Evolutionary conservation across 1,140 invertebrate species (phyloP).

Genomic region (Anastrepha obliqua): DNA sequence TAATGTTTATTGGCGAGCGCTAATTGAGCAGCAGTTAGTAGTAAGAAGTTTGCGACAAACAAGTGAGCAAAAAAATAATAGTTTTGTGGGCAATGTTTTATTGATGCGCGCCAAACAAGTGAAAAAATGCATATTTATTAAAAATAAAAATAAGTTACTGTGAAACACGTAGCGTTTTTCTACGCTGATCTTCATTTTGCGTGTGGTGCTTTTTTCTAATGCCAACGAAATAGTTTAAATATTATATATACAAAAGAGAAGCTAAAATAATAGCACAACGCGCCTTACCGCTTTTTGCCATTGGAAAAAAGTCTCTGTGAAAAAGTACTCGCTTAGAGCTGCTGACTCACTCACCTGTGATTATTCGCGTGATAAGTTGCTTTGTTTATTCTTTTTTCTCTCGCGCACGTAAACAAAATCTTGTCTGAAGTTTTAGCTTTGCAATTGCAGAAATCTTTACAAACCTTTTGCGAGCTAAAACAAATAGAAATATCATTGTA

Average conservation of each 20-base stretch:
- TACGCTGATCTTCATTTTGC: not conserved
- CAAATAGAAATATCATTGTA: too few relatives aligned
- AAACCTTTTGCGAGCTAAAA: too few relatives aligned
- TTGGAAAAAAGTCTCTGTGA: not conserved
- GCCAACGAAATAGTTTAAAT: not conserved
- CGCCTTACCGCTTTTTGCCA: not conserved
- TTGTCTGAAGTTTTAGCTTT: not conserved
- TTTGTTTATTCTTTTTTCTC: not conserved
- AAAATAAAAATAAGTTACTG: not conserved
- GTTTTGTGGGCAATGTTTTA: not conserved
- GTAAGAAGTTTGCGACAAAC: not conserved
- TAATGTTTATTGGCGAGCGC: constrained; percentile 2
- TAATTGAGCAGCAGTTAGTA: not conserved
- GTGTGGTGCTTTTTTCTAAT: not conserved
- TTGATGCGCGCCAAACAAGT: constrained; percentile 11
- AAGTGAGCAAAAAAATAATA: not conserved
- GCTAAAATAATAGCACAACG: not conserved
- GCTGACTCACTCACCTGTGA: constrained; percentile 39
- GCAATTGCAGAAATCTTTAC: too few relatives aligned
- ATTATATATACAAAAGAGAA: not conserved
- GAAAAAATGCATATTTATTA: not conserved
- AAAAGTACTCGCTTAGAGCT: not conserved
- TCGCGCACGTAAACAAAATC: not conserved
- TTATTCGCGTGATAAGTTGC: not conserved
- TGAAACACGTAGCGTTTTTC: not conserved